Evolutionary conservation across 1,140 invertebrate genomes (phyloP).

Genomic region (Melipona quadrifasciata): DNA sequence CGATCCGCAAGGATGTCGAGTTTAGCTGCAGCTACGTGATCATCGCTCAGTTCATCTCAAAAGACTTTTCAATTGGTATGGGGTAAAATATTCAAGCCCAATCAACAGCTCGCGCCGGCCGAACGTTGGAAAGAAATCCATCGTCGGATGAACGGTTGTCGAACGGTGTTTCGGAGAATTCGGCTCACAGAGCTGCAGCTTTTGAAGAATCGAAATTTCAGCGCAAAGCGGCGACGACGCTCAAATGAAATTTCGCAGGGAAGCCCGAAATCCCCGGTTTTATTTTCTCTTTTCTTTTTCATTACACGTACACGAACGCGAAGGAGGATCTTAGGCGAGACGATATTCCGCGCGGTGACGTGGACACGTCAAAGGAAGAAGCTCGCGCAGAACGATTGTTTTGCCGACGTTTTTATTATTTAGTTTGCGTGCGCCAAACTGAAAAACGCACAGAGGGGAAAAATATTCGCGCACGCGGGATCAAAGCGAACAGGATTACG

Average conservation of each 20-base stretch:
- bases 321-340: not conserved
- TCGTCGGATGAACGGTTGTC: not conserved
- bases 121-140: not conserved
- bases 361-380: conserved; percentile 11
- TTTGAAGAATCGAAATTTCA: not conserved
- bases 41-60: not conserved
- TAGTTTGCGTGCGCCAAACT: conserved; percentile 24
- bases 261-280: not conserved
- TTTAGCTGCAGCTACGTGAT: not conserved
- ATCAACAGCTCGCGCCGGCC: not conserved
- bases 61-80: not conserved
- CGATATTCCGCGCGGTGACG: not conserved
- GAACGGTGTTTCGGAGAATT: not conserved
- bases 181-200: not conserved
- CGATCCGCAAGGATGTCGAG: not conserved
- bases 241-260: not conserved
- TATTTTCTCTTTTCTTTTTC: not conserved
- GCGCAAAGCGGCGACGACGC: not conserved
- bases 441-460: conserved; percentile 30
- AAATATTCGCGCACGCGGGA: conserved; percentile 13
- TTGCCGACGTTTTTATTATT: conserved; percentile 37
- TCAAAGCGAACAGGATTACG: conserved; percentile 46
- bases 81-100: not conserved
- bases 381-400: conserved; percentile 3
- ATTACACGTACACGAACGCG: not conserved